Base-by-base conservation (phyloP, 2,797 vertebrate genomes). In the Eulemur coronatus region DNA sequence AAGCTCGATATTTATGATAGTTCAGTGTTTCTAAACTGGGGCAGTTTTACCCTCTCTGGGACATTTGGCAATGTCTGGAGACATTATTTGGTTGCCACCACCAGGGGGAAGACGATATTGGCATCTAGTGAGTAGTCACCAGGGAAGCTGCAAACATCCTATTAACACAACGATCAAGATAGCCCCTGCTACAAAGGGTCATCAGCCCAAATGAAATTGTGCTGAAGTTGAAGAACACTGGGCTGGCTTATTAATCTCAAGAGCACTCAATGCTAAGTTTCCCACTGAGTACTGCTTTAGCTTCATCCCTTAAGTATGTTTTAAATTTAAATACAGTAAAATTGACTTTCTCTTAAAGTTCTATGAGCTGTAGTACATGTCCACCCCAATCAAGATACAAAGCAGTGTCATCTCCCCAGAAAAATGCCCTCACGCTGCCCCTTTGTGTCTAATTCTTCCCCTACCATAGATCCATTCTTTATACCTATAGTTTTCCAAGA, bases 311-410 rank as follows among this genome's bases (percentile, higher is more conserved):
- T 80, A 81, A 61, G 79, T 93, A 46, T 65, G 69, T 91, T 91
- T 82, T 61, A 18, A 85, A 80, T 79, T 81, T 94, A 95, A 84
- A 84, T 84, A 28, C 48, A 84, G 43, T 38, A 48, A 73, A 92
- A 55, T 57, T 65, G 61, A 93, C 79, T 89, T 82, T 65, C 35
- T 70, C 57, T 76, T n/a, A 43, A 5, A 22, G 18, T 17, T 91
- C 63, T 75, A 5, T 12, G 70, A 59, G 59, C 13, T 65, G 46
- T 55, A 85, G 48, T 33, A 59, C 13, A 22, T 6, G 5, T 52
- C 12, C 50, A 35, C 33, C 80, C n/a, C 30, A 57, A 9, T 35
- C 72, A 78, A 48, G 57, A 73, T 18, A 65, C 24, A 43, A 85
- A 67, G 35, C 17, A 7, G 14, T 30, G 50, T 65, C 55, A 14